These are phyloP conservation scores for Helicolenus hilgendorfi DNA, from an alignment of 2,797 vertebrate genomes.

Conservation along the genomic window DNA sequence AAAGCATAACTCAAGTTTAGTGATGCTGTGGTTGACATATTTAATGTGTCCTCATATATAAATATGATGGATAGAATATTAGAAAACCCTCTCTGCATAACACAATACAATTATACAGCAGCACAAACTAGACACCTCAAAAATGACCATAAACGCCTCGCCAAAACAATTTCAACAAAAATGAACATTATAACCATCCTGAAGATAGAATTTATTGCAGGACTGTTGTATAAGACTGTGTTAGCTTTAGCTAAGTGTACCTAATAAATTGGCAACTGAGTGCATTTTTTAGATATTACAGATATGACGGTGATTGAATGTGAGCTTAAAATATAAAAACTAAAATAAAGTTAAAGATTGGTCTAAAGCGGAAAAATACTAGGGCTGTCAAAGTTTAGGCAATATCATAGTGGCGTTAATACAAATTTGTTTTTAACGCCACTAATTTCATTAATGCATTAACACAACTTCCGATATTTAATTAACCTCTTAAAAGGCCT, in stretches of 20 bases:
- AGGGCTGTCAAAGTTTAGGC: too few species aligned
- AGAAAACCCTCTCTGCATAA: not conserved
- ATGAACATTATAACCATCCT: not conserved
- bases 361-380: not conserved
- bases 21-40: not conserved
- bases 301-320: rapidly evolving
- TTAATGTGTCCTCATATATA: not conserved
- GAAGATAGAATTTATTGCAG: not conserved
- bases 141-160: not conserved
- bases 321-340: not conserved
- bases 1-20: not conserved
- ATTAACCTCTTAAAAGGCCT: too few species aligned
- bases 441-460: too few species aligned
- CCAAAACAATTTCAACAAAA: not conserved
- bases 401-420: too few species aligned
- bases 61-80: not conserved
- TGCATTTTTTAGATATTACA: not conserved
- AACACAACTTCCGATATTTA: too few species aligned
- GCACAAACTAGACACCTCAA: not conserved
- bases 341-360: not conserved
- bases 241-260: not conserved
- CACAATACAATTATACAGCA: not conserved
- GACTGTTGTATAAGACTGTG: not conserved
- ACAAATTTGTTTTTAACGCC: too few species aligned
- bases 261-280: not conserved